Percentiles rank a stretch among this genome's conserved stretches.
Evolutionary conservation across 92 coral and sea anemone species (phyloP).

Genomic region (Palythoa grandiflora): DNA sequence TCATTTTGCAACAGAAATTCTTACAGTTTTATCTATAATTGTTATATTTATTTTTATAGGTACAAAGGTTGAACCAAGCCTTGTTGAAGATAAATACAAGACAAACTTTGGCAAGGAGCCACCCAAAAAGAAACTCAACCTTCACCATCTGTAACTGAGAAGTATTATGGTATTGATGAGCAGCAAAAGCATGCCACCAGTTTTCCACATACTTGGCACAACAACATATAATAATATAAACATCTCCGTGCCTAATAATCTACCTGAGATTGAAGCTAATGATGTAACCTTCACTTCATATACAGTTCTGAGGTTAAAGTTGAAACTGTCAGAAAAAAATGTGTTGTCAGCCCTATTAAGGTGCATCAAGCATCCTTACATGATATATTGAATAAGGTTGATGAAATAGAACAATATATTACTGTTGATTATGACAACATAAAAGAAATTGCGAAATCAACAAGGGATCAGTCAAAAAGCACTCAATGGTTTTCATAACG

Average conservation of each 20-base stretch:
- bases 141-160: no score
- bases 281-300: conserved; percentile 41
- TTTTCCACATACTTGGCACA: conserved; percentile 52
- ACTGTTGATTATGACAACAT: conserved; percentile 37
- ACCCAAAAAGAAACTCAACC: no score
- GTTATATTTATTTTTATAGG: no score
- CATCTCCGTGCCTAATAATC: conserved; percentile 26
- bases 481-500: conserved; percentile 44
- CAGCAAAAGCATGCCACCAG: conserved; percentile 47
- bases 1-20: no score
- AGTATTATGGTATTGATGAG: no score
- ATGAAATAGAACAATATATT: conserved; percentile 11
- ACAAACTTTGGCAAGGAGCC: no score
- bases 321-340: conserved; percentile 42
- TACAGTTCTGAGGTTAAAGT: conserved; percentile 60
- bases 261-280: conserved; percentile 56
- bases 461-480: conserved; percentile 50
- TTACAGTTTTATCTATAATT: no score
- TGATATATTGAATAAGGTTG: conserved; percentile 34
- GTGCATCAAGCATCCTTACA: conserved; percentile 51
- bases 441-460: conserved; percentile 46
- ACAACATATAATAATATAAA: conserved; percentile 10
- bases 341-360: conserved; percentile 47
- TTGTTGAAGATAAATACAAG: no score
- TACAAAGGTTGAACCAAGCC: no score